A percentile compares a stretch with the other conserved stretches of the same genome.
phyloP scores from a whole-genome alignment of 2,797 vertebrate genomes.

The Sebastes steindachneri region DNA sequence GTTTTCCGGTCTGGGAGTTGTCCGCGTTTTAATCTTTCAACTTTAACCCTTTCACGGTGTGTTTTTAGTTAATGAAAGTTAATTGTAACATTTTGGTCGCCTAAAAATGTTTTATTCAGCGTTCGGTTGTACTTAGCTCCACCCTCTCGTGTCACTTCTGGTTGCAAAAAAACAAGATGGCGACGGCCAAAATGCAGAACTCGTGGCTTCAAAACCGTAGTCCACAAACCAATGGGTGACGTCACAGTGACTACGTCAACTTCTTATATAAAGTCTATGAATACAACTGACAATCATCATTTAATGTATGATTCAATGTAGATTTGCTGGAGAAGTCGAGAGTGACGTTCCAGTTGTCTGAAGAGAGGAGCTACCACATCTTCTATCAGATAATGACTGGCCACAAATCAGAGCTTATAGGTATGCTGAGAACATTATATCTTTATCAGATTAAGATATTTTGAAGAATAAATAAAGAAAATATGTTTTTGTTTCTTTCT shows the following conservation, averaged over 20 bases:
- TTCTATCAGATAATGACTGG: slow-evolving; percentile 88
- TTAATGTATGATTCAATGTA: slow-evolving; percentile 13
- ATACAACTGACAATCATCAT: neutral
- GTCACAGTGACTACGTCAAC: too few relatives aligned
- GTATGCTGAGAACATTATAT: slow-evolving; percentile 43
- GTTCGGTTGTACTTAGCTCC: too few relatives aligned
- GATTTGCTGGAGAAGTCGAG: slow-evolving; percentile 90
- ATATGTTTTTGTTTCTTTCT: neutral
- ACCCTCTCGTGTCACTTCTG: too few relatives aligned
- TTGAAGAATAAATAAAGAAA: neutral
- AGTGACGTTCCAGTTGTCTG: slow-evolving; percentile 87
- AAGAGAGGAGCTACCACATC: slow-evolving; percentile 89
- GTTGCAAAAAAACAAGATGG: too few relatives aligned
- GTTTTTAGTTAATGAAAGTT: too few relatives aligned
- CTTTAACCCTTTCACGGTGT: too few relatives aligned
- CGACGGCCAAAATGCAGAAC: too few relatives aligned
- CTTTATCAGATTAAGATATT: neutral
- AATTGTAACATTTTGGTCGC: too few relatives aligned
- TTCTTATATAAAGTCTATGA: too few relatives aligned
- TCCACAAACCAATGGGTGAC: too few relatives aligned
- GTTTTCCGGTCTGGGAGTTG: accelerated
- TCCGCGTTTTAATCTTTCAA: accelerated
- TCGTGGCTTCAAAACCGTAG: too few relatives aligned
- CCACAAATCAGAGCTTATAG: slow-evolving; percentile 87
- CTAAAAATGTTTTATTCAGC: too few relatives aligned